Conservation (phyloP, 2,113 vertebrate species). For the Sterrhoptilus dennistouni region DNA sequence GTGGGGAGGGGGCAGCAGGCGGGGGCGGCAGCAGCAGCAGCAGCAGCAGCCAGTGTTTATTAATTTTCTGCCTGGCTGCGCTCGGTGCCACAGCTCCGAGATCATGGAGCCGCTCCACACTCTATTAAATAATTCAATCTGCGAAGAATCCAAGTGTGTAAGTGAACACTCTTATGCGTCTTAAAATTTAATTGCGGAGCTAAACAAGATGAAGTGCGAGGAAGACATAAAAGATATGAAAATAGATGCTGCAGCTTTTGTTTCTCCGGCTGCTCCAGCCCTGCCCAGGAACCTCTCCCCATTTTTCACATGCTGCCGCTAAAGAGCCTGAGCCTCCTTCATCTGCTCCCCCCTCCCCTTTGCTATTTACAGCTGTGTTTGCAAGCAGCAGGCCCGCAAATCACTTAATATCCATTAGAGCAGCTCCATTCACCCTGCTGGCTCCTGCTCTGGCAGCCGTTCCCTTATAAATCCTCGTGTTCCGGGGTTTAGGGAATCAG, state of each 20-base stretch:
- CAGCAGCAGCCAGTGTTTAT: slow-evolving; percentile 53
- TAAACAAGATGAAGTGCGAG: slow-evolving; percentile 69
- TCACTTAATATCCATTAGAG: slow-evolving; percentile 72
- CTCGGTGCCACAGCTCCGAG: slow-evolving; percentile 53
- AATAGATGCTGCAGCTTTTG: slow-evolving; percentile 49
- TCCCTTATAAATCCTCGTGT: neutral
- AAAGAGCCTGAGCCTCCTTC: slow-evolving; percentile 41
- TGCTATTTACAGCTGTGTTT: slow-evolving; percentile 71
- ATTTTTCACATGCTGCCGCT: slow-evolving; percentile 45
- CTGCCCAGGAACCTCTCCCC: slow-evolving; percentile 14
- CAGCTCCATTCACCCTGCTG: slow-evolving; percentile 36
- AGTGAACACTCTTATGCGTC: slow-evolving; percentile 62
- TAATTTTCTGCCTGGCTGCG: slow-evolving; percentile 74
- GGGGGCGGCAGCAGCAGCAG: neutral
- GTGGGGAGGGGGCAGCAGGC: neutral
- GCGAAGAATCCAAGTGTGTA: slow-evolving; percentile 66
- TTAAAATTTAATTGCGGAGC: slow-evolving; percentile 77
- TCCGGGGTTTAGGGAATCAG: slow-evolving; percentile 5
- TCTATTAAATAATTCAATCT: slow-evolving; percentile 77
- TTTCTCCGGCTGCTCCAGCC: slow-evolving; percentile 35
- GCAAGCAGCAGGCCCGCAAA: slow-evolving; percentile 64
- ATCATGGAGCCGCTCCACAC: slow-evolving; percentile 63
- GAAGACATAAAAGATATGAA: slow-evolving; percentile 62
- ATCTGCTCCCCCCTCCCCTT: slow-evolving; percentile 5
- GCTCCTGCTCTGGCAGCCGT: slow-evolving; percentile 15